phyloP scores from a whole-genome alignment of 2,888 invertebrate species.

The Caenorhabditis panamensis region DNA sequence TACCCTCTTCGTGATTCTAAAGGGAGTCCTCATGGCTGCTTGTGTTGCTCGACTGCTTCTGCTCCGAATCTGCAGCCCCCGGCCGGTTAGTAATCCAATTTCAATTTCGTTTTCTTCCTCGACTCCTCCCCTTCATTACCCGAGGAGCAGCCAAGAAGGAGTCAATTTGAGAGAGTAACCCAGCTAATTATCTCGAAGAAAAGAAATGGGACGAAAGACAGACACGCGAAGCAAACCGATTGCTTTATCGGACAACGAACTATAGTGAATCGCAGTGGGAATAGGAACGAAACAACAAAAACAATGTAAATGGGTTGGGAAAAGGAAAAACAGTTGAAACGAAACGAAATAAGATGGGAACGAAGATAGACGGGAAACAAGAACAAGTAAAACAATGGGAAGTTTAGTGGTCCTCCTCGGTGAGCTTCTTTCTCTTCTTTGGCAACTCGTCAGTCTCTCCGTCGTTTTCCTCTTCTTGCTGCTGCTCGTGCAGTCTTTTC shows the following conservation, averaged over 20 bases:
- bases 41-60: neutral
- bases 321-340: neutral
- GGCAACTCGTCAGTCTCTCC: slow-evolving; percentile 42
- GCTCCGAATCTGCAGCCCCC: neutral
- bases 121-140: slow-evolving; percentile 31
- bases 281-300: neutral
- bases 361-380: slow-evolving; percentile 9
- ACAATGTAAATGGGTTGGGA: neutral
- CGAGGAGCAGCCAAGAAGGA: slow-evolving; percentile 1
- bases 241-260: slow-evolving; percentile 27
- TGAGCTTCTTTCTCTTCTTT: slow-evolving; percentile 56
- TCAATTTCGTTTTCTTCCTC: slow-evolving; percentile 45
- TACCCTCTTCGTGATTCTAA: slow-evolving; percentile 22
- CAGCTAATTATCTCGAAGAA: slow-evolving; percentile 42
- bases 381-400: neutral
- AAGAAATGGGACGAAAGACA: neutral
- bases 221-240: slow-evolving; percentile 15
- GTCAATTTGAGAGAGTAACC: slow-evolving; percentile 36
- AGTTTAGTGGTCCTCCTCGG: slow-evolving; percentile 39
- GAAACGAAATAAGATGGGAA: neutral
- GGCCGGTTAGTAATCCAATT: slow-evolving; percentile 42
- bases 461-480: slow-evolving; percentile 22
- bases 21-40: neutral
- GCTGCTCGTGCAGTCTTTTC: slow-evolving; percentile 49
- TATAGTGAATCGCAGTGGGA: neutral